Evolutionary conservation across 2,113 vertebrate genomes (phyloP).

Genomic region (Pampusana beccarii): DNA sequence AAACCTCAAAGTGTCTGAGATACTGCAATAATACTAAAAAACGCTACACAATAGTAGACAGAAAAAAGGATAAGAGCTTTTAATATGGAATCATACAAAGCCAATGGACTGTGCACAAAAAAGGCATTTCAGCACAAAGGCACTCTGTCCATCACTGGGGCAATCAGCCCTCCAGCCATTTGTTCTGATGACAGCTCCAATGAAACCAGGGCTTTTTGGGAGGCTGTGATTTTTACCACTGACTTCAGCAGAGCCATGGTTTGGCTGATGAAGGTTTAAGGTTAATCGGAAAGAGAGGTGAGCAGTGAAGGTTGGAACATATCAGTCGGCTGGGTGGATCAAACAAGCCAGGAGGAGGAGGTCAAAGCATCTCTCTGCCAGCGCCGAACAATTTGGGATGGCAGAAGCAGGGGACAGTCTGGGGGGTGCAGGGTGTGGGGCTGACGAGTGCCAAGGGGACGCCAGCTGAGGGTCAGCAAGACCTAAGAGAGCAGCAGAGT

Average conservation of each 20-base stretch:
- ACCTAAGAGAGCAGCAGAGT: not conserved
- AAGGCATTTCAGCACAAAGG: not conserved
- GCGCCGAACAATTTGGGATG: not conserved
- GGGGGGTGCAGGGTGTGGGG: not conserved
- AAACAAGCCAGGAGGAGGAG: not conserved
- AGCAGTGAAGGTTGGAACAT: not conserved
- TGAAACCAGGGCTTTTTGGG: not conserved
- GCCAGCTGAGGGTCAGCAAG: not conserved
- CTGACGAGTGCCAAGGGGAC: not conserved
- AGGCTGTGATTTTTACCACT: not conserved
- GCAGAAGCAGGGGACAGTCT: not conserved
- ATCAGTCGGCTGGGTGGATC: not conserved
- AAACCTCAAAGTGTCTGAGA: slow-evolving; percentile 10
- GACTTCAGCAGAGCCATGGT: not conserved
- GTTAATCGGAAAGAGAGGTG: not conserved
- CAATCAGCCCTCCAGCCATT: not conserved
- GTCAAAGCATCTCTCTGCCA: not conserved
- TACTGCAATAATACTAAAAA: not conserved
- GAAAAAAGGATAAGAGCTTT: slow-evolving; percentile 19
- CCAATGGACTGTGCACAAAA: not conserved
- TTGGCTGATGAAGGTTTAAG: not conserved
- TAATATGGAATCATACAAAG: not conserved
- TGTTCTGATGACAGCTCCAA: not conserved
- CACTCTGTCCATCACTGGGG: not conserved
- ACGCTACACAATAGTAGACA: not conserved